Evolutionary conservation across 1,140 invertebrate genomes (phyloP).

Genomic region (Drosophila biarmipes): DNA sequence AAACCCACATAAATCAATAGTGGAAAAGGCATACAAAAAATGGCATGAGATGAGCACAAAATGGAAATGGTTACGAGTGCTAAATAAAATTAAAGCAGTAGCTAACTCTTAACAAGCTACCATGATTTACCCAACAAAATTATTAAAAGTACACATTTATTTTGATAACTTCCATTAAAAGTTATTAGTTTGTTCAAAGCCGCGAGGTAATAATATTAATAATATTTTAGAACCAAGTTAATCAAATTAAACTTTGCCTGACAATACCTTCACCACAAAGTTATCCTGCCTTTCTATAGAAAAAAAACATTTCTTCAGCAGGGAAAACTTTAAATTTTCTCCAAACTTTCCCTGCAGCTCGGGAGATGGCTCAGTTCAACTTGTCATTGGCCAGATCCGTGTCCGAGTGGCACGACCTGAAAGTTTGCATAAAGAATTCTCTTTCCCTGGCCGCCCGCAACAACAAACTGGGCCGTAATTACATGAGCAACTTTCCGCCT

Average conservation of each 20-base stretch:
- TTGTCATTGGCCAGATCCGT: constrained; percentile 40
- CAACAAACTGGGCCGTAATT: constrained; percentile 28
- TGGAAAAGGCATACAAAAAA: constrained; percentile 16
- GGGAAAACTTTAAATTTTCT: constrained; percentile 16
- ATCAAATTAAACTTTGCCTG: constrained; percentile 19
- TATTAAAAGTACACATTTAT: too few relatives aligned
- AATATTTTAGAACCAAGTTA: constrained; percentile 13
- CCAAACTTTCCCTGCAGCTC: constrained; percentile 13
- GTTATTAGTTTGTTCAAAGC: background rate
- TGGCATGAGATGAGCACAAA: constrained; percentile 6
- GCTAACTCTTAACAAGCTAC: background rate
- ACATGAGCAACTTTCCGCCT: constrained; percentile 25
- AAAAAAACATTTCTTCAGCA: background rate
- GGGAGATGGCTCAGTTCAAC: constrained; percentile 4
- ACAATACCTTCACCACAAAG: constrained; percentile 18
- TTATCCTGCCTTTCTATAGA: background rate
- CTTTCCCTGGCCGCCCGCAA: constrained; percentile 6
- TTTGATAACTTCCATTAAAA: background rate
- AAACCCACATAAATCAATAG: constrained; percentile 48
- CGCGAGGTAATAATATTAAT: background rate
- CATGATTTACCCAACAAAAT: too few relatives aligned
- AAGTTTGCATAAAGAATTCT: constrained; percentile 41
- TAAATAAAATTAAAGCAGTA: background rate
- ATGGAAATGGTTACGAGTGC: constrained; percentile 2
- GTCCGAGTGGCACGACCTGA: constrained; percentile 27